Percentiles rank a stretch among this genome's conserved stretches.
Conservation (phyloP, 2,113 vertebrate genomes). For the Burhinus oedicnemus region DNA sequence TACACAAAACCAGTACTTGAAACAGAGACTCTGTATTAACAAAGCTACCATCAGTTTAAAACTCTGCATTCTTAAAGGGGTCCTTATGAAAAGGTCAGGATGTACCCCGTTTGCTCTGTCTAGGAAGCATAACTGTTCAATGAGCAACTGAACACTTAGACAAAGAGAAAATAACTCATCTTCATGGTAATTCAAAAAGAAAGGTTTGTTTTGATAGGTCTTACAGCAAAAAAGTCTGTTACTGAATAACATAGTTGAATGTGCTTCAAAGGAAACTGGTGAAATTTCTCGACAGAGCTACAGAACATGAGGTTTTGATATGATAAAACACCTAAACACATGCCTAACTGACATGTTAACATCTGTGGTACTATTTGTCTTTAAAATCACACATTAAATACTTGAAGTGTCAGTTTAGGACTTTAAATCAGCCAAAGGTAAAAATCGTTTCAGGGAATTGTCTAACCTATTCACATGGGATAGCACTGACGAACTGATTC, state of each 20-base stretch:
- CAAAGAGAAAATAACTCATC: neutral
- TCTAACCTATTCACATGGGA: neutral
- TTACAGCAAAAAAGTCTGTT: neutral
- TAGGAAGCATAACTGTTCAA: neutral
- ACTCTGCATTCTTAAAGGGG: neutral
- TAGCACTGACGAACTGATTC: neutral
- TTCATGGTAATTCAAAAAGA: neutral
- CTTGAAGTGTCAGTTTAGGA: neutral
- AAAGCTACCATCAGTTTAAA: neutral
- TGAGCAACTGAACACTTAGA: neutral
- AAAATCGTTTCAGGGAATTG: neutral
- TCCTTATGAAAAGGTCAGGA: neutral
- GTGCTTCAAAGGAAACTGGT: neutral
- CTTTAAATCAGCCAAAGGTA: neutral
- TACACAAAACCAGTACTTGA: neutral
- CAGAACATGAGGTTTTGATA: neutral
- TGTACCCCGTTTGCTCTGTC: neutral
- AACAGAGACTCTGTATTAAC: neutral
- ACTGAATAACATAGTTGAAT: neutral
- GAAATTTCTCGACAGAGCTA: neutral
- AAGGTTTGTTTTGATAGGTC: neutral
- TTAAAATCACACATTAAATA: neutral
- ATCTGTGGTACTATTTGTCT: neutral
- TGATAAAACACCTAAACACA: neutral
- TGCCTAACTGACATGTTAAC: neutral